phyloP scores from a whole-genome alignment of 2,797 vertebrate species.

The Hypotaenidia okinawae region DNA sequence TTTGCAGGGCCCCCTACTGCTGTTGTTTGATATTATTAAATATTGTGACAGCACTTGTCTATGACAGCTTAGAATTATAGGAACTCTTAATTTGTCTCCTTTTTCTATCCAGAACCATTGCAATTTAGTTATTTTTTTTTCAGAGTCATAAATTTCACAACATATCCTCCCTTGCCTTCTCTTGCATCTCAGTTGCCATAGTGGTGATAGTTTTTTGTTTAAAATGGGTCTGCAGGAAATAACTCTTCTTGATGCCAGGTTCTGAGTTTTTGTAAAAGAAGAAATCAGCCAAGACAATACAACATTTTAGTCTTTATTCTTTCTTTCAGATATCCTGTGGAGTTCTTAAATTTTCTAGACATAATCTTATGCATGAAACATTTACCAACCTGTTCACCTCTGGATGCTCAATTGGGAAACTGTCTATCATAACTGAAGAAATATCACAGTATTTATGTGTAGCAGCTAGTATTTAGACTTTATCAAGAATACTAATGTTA shows the following conservation, averaged over 20 bases:
- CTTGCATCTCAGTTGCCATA: neutral
- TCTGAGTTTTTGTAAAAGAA: neutral
- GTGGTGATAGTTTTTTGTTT: neutral
- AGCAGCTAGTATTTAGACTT: slow-evolving; percentile 4
- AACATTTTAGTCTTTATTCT: slow-evolving; percentile 9
- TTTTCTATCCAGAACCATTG: neutral
- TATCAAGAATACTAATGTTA: slow-evolving; percentile 16
- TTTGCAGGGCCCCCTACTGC: neutral
- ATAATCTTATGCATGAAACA: slow-evolving; percentile 14
- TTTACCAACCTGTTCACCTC: neutral
- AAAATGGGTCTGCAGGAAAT: neutral
- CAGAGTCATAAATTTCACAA: neutral
- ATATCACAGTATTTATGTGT: slow-evolving; percentile 12
- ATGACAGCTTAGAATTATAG: neutral
- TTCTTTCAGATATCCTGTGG: neutral
- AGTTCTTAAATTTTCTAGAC: slow-evolving; percentile 26
- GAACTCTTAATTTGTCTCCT: neutral
- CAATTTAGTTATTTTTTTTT: neutral
- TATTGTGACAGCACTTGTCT: neutral
- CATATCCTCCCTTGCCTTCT: neutral
- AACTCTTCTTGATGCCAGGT: neutral
- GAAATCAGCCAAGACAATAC: neutral
- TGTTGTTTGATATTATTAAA: neutral
- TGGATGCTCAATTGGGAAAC: neutral
- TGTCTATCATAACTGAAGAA: neutral